phyloP scores from a whole-genome alignment of 2,888 invertebrate species.

The Metopia argyrocephala region DNA sequence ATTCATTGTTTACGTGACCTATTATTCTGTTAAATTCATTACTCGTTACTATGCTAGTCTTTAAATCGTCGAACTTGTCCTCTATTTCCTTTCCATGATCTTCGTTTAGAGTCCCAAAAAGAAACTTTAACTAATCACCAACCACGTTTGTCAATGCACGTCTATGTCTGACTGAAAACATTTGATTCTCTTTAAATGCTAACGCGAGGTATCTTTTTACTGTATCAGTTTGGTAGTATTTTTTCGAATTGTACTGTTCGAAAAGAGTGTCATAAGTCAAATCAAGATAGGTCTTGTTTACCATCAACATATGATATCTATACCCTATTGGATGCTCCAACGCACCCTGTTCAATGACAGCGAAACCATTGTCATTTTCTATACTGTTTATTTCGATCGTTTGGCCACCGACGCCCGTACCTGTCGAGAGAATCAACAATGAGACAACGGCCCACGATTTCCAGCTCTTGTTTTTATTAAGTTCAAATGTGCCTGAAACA shows the following conservation, averaged over 20 bases:
- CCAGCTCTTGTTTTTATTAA: no score
- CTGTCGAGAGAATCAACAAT: slow-evolving; percentile 6
- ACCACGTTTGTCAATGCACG: slow-evolving; percentile 8
- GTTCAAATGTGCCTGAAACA: no score
- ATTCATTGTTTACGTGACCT: no score
- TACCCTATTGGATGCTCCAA: slow-evolving; percentile 1
- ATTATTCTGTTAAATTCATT: slow-evolving; percentile 23
- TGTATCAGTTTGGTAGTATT: not conserved
- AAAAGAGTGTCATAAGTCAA: slow-evolving; percentile 5
- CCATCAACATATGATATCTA: slow-evolving; percentile 7
- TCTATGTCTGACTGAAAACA: no score
- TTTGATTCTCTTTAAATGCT: no score
- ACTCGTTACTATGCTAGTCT: not conserved
- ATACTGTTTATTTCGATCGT: slow-evolving; percentile 14
- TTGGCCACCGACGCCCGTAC: not conserved
- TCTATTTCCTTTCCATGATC: slow-evolving; percentile 18
- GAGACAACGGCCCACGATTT: no score
- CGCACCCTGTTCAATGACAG: slow-evolving; percentile 8
- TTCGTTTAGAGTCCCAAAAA: no score
- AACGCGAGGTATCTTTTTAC: not conserved
- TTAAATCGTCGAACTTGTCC: not conserved
- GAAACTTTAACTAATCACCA: no score
- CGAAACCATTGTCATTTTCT: not conserved
- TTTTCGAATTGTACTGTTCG: no score
- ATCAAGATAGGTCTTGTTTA: slow-evolving; percentile 24